Conservation (phyloP, 2,797 vertebrate species). For the Lagorchestes hirsutus region DNA sequence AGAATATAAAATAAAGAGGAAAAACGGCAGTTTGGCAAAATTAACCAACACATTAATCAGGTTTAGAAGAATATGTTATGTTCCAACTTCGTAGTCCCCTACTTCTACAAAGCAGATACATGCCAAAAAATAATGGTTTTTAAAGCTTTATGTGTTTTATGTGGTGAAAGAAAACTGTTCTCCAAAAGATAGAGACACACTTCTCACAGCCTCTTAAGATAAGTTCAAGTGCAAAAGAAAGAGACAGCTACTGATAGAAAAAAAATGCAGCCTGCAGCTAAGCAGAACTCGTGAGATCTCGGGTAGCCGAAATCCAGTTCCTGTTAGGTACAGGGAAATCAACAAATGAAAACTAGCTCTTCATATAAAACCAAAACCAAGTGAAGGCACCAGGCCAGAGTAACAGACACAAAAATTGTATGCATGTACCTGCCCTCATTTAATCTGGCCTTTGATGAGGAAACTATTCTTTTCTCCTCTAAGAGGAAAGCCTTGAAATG, state of each 20-base stretch:
- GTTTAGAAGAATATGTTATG: not conserved
- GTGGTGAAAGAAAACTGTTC: not conserved
- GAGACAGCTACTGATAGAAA: not conserved
- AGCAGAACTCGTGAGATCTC: not conserved
- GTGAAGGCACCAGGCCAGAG: not conserved
- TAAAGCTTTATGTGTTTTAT: not conserved
- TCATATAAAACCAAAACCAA: not conserved
- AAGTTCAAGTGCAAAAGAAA: not conserved
- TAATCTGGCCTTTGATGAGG: not conserved
- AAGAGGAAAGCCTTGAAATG: not conserved
- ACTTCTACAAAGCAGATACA: not conserved
- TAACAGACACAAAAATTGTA: not conserved
- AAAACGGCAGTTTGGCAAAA: not conserved
- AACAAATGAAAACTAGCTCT: not conserved
- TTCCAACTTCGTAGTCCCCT: not conserved
- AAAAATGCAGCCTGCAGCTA: not conserved
- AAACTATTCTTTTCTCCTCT: not conserved
- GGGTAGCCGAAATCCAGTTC: not conserved
- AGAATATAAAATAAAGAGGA: not conserved
- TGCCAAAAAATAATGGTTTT: no score
- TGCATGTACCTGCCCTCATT: not conserved
- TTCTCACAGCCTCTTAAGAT: not conserved
- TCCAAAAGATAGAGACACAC: not conserved
- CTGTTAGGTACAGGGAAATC: not conserved
- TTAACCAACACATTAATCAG: not conserved